Percentiles rank a stretch among this genome's conserved stretches.
Conservation (phyloP, 2,113 vertebrate species). For the Notothenia coriiceps region DNA sequence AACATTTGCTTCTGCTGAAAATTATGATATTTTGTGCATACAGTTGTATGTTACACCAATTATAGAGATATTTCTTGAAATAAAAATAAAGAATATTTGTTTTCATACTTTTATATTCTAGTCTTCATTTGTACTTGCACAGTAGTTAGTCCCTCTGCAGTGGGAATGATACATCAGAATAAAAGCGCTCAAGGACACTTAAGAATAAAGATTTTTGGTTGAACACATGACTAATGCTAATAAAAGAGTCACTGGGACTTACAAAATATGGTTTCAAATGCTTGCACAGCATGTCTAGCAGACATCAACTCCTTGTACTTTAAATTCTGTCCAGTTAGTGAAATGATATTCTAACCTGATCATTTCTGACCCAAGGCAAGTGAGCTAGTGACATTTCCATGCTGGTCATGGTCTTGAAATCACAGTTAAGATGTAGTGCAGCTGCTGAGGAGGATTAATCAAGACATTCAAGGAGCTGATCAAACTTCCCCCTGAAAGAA, state of each 20-base stretch:
- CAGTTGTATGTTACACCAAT: background rate
- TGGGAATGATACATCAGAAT: background rate
- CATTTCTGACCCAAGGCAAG: slow-evolving; percentile 42
- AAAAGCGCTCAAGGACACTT: background rate
- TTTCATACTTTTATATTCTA: background rate
- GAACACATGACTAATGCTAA: background rate
- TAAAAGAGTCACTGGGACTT: background rate
- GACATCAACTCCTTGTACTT: slow-evolving; percentile 19
- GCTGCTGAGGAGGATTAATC: slow-evolving; percentile 48
- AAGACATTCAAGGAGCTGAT: slow-evolving; percentile 35
- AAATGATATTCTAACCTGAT: slow-evolving; percentile 40
- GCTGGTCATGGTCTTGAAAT: slow-evolving; percentile 46
- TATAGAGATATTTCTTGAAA: background rate
- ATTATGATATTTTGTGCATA: background rate
- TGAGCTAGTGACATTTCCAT: slow-evolving; percentile 24
- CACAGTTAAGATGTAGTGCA: slow-evolving; percentile 28
- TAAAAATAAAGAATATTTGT: background rate
- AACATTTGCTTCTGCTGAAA: background rate
- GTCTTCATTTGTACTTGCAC: background rate
- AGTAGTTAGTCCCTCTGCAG: background rate
- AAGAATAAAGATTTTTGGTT: background rate
- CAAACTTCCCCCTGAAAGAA: slow-evolving; percentile 28
- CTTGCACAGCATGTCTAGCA: background rate
- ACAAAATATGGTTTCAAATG: background rate
- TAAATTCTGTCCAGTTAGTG: slow-evolving; percentile 35